Evolutionary conservation across 2,113 vertebrate species (phyloP).

Genomic region (Speoplatyrhinus poulsoni): DNA sequence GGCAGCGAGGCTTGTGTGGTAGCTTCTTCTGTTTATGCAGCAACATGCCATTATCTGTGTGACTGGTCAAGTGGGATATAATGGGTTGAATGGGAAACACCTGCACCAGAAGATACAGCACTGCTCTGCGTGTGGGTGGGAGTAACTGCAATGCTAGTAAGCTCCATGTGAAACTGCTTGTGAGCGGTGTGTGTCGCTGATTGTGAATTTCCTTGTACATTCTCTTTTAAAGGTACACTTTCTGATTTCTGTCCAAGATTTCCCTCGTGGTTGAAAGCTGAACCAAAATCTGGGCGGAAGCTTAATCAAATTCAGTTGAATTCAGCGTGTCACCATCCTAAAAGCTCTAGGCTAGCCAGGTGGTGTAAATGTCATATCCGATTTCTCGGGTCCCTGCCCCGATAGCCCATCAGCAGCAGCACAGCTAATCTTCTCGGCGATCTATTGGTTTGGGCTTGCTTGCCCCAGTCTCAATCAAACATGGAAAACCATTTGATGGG

Average conservation of each 20-base stretch:
- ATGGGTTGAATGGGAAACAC: slow-evolving; percentile 55
- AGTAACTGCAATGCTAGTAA: neutral
- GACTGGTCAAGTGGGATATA: slow-evolving; percentile 66
- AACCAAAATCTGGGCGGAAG: too few species aligned
- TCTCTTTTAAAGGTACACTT: too few species aligned
- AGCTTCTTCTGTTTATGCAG: slow-evolving; percentile 35
- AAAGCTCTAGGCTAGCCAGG: slow-evolving; percentile 38
- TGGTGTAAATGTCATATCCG: slow-evolving; percentile 47
- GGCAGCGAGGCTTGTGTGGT: slow-evolving; percentile 30
- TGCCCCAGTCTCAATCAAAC: slow-evolving; percentile 52
- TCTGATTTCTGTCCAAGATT: too few species aligned
- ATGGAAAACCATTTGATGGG: slow-evolving; percentile 39
- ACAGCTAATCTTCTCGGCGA: slow-evolving; percentile 50
- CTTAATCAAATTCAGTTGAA: too few species aligned
- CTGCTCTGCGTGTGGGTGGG: slow-evolving; percentile 10
- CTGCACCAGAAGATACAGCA: slow-evolving; percentile 12
- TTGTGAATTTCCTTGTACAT: too few species aligned
- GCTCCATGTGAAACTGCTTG: too few species aligned
- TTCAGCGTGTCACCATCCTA: slow-evolving; percentile 20
- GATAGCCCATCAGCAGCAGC: slow-evolving; percentile 46
- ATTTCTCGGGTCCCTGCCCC: slow-evolving; percentile 38
- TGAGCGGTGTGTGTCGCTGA: too few species aligned
- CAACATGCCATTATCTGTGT: slow-evolving; percentile 55
- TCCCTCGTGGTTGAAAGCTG: too few species aligned
- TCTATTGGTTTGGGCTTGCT: slow-evolving; percentile 38